Conservation (phyloP, 2,113 vertebrate genomes). For the Pao palembangensis region DNA sequence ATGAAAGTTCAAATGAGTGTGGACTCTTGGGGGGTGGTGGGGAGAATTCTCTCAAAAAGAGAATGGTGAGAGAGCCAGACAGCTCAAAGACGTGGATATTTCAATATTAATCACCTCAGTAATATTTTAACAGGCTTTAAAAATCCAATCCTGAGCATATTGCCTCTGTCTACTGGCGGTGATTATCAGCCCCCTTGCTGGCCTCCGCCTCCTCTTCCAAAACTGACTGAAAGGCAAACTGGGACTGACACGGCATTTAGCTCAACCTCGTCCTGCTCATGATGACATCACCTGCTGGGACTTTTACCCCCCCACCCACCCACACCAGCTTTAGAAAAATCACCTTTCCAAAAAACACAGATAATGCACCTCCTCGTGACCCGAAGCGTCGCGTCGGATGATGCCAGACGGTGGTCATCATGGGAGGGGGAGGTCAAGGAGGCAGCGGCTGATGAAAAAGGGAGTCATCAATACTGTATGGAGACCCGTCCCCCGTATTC, state of each 20-base stretch:
- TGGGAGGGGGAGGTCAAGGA: slow-evolving; percentile 36
- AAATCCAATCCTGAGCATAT: slow-evolving; percentile 80
- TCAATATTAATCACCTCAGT: slow-evolving; percentile 84
- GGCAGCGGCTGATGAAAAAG: slow-evolving; percentile 59
- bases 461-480: slow-evolving; percentile 70
- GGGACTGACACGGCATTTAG: slow-evolving; percentile 60
- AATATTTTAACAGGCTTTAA: slow-evolving; percentile 83
- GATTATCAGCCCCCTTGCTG: slow-evolving; percentile 61
- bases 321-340: slow-evolving; percentile 27
- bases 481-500: slow-evolving; percentile 52
- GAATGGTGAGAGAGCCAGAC: slow-evolving; percentile 48
- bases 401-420: slow-evolving; percentile 49
- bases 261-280: slow-evolving; percentile 5
- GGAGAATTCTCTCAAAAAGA: slow-evolving; percentile 32
- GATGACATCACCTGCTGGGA: slow-evolving; percentile 15
- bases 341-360: slow-evolving; percentile 22
- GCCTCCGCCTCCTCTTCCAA: slow-evolving; percentile 4
- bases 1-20: slow-evolving; percentile 27
- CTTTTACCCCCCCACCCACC: not conserved
- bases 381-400: slow-evolving; percentile 31
- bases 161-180: slow-evolving; percentile 71
- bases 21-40: slow-evolving; percentile 33
- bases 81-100: slow-evolving; percentile 74
- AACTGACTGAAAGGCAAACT: slow-evolving; percentile 58
- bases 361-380: slow-evolving; percentile 24